A percentile compares a stretch with the other conserved stretches of the same genome.
These are phyloP conservation scores for Hormaphis cornu DNA, from an alignment of 1,140 invertebrate species.

Conservation along the genomic window DNA sequence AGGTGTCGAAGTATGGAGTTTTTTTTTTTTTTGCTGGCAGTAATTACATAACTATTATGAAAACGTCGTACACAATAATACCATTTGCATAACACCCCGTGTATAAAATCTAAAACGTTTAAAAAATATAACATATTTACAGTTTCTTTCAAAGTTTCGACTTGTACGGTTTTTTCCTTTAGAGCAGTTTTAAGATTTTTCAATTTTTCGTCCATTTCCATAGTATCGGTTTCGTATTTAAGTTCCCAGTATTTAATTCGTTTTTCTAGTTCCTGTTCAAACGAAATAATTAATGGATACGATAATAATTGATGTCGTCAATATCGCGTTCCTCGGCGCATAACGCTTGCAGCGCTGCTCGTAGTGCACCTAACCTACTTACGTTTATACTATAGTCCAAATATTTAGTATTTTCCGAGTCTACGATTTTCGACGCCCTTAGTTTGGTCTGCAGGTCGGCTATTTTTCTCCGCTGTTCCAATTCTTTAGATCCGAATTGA, in stretches of 20 bases:
- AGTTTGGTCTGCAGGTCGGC: neutral
- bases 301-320: too few species aligned
- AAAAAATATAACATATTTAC: constrained; percentile 9
- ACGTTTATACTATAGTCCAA: constrained; percentile 1
- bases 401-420: neutral
- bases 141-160: constrained; percentile 8
- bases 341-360: too few species aligned
- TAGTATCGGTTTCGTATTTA: constrained; percentile 17
- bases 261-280: constrained; percentile 38
- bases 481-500: neutral
- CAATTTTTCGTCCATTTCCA: neutral
- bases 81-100: too few species aligned
- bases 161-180: neutral
- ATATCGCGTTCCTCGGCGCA: too few species aligned
- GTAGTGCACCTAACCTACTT: neutral
- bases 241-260: constrained; percentile 28
- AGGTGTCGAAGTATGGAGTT: too few species aligned
- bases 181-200: neutral
- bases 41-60: too few species aligned
- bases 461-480: neutral
- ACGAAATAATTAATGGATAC: constrained; percentile 40
- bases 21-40: too few species aligned
- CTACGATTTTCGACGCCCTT: neutral
- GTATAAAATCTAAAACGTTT: neutral
- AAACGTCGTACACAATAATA: too few species aligned